Conservation (phyloP, 30 jellyfish, hydroid and myxozoan species). For the Pelagia noctiluca region DNA sequence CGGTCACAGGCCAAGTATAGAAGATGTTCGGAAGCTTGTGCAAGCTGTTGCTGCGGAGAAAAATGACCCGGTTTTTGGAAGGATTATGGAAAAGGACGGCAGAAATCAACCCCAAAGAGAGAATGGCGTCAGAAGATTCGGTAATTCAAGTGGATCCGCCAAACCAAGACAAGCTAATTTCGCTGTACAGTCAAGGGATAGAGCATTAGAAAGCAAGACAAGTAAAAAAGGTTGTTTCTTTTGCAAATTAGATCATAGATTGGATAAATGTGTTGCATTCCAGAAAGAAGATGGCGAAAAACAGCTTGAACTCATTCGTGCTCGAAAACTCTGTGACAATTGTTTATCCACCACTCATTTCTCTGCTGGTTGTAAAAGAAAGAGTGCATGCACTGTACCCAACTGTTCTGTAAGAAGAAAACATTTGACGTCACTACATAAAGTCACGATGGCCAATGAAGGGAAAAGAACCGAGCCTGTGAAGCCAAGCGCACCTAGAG, state of each 20-base stretch:
- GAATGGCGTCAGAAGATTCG: background rate
- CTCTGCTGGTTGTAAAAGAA: background rate
- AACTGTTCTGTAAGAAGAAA: background rate
- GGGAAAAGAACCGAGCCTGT: background rate
- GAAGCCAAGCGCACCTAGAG: too few relatives aligned
- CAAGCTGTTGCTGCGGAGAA: slow-evolving; percentile 11
- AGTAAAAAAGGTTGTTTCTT: background rate
- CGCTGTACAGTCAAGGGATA: slow-evolving; percentile 10
- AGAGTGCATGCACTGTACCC: background rate
- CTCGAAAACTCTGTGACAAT: background rate
- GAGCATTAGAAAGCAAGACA: background rate
- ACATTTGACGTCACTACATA: background rate
- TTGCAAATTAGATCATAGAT: background rate
- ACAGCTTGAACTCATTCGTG: background rate
- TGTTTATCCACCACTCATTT: background rate
- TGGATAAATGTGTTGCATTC: slow-evolving; percentile 1
- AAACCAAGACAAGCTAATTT: slow-evolving; percentile 1
- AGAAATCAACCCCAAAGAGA: background rate
- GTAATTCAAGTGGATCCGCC: background rate
- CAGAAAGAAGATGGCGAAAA: background rate
- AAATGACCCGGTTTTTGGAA: slow-evolving; percentile 43
- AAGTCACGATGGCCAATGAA: background rate
- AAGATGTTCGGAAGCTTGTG: slow-evolving; percentile 15
- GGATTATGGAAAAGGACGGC: slow-evolving; percentile 30
- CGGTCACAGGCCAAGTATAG: slow-evolving; percentile 18